A percentile compares a stretch with the other conserved stretches of the same genome.
Evolutionary conservation across 2,113 vertebrate species (phyloP).

Genomic region (Hassar affinis): DNA sequence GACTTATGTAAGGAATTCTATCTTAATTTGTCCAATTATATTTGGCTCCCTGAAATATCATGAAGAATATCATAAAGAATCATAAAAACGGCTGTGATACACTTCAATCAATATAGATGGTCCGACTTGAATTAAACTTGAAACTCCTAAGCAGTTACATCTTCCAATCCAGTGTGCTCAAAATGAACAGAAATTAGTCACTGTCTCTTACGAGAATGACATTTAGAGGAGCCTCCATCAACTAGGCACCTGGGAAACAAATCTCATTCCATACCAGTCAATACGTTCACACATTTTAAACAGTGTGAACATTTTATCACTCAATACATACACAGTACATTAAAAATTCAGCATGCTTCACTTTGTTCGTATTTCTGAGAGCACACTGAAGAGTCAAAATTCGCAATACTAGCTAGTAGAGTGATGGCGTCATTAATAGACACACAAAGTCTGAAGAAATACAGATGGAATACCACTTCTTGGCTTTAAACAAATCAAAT

Average conservation of each 20-base stretch:
- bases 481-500: constrained; percentile 37
- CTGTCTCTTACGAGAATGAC: neutral
- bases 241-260: neutral
- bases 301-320: neutral
- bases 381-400: neutral
- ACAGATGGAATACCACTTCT: constrained; percentile 62
- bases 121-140: no score
- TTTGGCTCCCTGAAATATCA: no score
- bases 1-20: neutral
- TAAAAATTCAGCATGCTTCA: neutral
- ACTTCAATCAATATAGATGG: no score
- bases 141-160: no score
- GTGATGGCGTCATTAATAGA: constrained; percentile 32
- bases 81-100: no score
- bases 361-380: neutral
- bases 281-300: neutral
- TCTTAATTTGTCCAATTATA: no score
- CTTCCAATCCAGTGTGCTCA: neutral
- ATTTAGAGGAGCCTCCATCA: neutral
- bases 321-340: neutral
- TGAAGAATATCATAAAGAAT: no score
- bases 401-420: constrained; percentile 6
- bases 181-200: neutral
- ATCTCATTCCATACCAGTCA: neutral
- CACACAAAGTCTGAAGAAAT: constrained; percentile 60